These are phyloP conservation scores for Microctonus hyperodae DNA, from an alignment of 2,888 invertebrate genomes.

Conservation along the genomic window DNA sequence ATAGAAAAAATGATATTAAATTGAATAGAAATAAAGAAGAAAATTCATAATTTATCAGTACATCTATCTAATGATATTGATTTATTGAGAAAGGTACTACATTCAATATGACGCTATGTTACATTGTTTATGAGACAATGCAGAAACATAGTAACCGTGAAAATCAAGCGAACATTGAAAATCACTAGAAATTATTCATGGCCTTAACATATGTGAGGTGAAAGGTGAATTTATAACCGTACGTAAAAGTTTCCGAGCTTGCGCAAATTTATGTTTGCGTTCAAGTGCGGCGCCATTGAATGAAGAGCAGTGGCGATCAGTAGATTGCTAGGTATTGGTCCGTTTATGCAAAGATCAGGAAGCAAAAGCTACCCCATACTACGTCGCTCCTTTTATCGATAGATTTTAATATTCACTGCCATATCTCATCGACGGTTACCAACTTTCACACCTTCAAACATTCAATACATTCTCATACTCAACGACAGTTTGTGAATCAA, in stretches of 20 bases:
- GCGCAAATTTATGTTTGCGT: slow-evolving; percentile 15
- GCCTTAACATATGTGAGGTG: neutral
- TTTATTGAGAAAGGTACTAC: neutral
- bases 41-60: neutral
- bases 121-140: neutral
- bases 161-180: neutral
- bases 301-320: slow-evolving; percentile 1
- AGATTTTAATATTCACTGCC: slow-evolving; percentile 58
- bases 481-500: neutral
- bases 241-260: slow-evolving; percentile 11
- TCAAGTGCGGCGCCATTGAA: slow-evolving; percentile 11
- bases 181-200: neutral
- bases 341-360: slow-evolving; percentile 6
- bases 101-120: neutral
- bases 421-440: slow-evolving; percentile 50
- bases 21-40: too few species aligned
- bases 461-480: neutral
- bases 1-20: too few species aligned
- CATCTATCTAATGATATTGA: neutral
- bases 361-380: slow-evolving; percentile 7
- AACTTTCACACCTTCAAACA: slow-evolving; percentile 9
- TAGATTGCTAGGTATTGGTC: slow-evolving; percentile 5
- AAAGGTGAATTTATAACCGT: slow-evolving; percentile 13
- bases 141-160: neutral
- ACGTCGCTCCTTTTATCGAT: slow-evolving; percentile 33